Conservation (phyloP, 2,797 vertebrate genomes). For the Gambusia yucatana region DNA sequence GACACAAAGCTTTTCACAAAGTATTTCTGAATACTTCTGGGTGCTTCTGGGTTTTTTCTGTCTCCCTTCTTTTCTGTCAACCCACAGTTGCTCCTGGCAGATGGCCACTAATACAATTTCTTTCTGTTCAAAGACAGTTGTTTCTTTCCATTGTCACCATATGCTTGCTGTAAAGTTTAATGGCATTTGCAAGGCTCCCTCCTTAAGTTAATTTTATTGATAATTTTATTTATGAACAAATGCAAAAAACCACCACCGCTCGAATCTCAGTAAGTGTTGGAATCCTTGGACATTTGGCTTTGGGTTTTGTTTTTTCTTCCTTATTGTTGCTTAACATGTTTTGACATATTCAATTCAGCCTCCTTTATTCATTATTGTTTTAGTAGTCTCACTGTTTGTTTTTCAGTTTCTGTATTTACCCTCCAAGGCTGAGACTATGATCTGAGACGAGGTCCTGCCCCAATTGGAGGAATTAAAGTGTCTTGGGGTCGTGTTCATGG, state of each 20-base stretch:
- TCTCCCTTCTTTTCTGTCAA: background rate
- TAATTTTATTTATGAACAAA: too few relatives aligned
- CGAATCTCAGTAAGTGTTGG: background rate
- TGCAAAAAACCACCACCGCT: too few relatives aligned
- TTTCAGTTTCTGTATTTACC: background rate
- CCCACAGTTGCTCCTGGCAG: background rate
- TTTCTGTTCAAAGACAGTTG: background rate
- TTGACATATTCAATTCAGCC: background rate
- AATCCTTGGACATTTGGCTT: too few relatives aligned
- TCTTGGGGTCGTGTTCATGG: background rate
- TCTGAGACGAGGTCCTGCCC: background rate
- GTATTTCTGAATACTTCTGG: background rate
- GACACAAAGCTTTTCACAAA: background rate
- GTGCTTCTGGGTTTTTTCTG: background rate
- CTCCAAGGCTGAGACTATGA: background rate
- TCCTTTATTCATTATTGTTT: background rate
- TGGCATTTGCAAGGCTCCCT: too few relatives aligned
- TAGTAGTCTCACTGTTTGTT: background rate
- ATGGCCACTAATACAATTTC: background rate
- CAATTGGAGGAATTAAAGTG: background rate
- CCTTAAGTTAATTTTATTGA: too few relatives aligned
- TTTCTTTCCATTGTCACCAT: background rate
- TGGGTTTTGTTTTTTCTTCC: too few relatives aligned
- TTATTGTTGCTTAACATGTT: background rate
- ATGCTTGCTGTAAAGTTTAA: background rate